Base-by-base conservation (phyloP, 1,140 invertebrate genomes). In the Lordiphosa stackelbergi region DNA sequence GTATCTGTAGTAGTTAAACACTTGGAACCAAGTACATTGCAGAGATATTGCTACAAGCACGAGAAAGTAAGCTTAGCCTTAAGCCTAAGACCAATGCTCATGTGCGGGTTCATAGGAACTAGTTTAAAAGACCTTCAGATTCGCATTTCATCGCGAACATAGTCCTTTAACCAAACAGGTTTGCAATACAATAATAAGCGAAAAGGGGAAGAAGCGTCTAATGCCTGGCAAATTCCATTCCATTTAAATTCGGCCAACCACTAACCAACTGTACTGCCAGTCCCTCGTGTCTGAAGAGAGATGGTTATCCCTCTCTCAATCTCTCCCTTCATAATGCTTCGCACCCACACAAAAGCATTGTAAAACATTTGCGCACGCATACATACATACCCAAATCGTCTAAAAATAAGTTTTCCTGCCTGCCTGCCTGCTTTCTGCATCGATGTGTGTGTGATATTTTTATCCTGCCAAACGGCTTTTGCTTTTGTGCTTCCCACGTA, bases 341-440 rank as follows among this genome's bases (percentile, higher is more conserved):
- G 69, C 43, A 40, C 73, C 41, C 70, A 66, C 66, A 61, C 66
- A 57, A 47, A 64, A 43, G 5, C 46, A 35, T 66, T 48, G 10
- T 42, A 36, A 46, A 48, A 37, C 61, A 65, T 56, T 55, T 66
- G 61, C 37, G 55, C 53, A 69, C 70, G 70, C 69, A 66, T 72
- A 69, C 55, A 73, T 69, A 31, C 13, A 49, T 48, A 49, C 35
- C 41, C 19, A 66, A 59, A 65, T 28, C n/a, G 35, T 57, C 77
- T 81, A 81, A 83, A 81, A 81, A 81, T 81, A 81, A 81, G 75
- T 81, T 81, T 74, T 71, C 60, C 52, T 45, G 46, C 11, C 45
- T 68, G 36, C 35, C 38, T 52, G 54, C 41, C 48, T 57, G 62
- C 43, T 41, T 16, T 40, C 36, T 48, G 45, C 53, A 41, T 58